Percentiles rank a stretch among this genome's conserved stretches.
phyloP scores from a whole-genome alignment of 2,888 invertebrate species.

The Aleiodes alternator region DNA sequence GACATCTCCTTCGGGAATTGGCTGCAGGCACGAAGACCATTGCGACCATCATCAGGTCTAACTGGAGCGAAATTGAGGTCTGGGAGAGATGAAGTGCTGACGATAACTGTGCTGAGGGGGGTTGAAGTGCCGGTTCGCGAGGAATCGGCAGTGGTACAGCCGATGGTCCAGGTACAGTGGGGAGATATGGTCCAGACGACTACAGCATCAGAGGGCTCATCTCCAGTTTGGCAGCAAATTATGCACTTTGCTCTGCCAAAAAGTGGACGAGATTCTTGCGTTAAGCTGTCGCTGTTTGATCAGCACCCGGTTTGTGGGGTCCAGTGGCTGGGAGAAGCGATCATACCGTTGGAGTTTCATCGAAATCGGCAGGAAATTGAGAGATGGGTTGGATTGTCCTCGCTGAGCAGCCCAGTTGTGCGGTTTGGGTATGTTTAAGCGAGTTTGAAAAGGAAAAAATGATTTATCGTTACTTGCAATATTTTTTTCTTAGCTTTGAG shows the following conservation, averaged over 20 bases:
- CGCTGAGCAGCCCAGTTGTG: slow-evolving; percentile 67
- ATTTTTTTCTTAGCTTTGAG: too few species aligned
- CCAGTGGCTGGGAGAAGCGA: slow-evolving; percentile 72
- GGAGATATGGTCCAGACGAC: slow-evolving; percentile 63
- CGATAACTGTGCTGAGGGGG: slow-evolving; percentile 68
- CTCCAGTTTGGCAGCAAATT: slow-evolving; percentile 73
- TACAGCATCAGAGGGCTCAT: slow-evolving; percentile 67
- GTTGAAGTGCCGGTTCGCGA: slow-evolving; percentile 72
- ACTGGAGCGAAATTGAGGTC: slow-evolving; percentile 55
- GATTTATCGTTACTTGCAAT: too few species aligned
- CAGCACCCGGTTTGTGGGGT: slow-evolving; percentile 73
- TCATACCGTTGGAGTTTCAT: slow-evolving; percentile 68
- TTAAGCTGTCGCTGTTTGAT: slow-evolving; percentile 70
- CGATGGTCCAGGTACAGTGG: slow-evolving; percentile 71
- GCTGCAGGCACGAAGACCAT: slow-evolving; percentile 63
- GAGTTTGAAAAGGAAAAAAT: too few species aligned
- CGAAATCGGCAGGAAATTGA: slow-evolving; percentile 71
- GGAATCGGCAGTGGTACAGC: slow-evolving; percentile 71
- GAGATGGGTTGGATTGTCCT: slow-evolving; percentile 69
- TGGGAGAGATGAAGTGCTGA: slow-evolving; percentile 65
- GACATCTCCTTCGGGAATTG: slow-evolving; percentile 65
- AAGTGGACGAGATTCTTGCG: slow-evolving; percentile 60
- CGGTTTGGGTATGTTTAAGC: slow-evolving; percentile 72
- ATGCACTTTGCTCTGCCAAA: slow-evolving; percentile 68
- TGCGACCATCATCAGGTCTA: slow-evolving; percentile 59